These are phyloP conservation scores for Chloroceryle aenea DNA, from an alignment of 2,113 vertebrate genomes.

Conservation along the genomic window DNA sequence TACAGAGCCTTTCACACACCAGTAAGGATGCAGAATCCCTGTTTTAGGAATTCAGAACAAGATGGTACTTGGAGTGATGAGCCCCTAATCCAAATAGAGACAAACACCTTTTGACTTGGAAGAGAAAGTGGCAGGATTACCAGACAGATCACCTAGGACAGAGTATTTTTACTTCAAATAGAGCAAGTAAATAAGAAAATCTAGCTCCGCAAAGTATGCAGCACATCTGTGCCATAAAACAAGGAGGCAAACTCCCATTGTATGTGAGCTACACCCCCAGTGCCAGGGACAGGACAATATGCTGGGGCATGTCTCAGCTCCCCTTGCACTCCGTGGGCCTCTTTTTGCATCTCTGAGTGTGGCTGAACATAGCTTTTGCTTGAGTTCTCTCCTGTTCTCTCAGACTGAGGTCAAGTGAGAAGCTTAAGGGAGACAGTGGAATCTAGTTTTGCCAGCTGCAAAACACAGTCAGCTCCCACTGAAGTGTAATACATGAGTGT, in stretches of 20 bases:
- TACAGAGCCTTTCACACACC: not conserved
- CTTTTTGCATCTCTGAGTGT: not conserved
- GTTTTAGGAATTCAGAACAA: not conserved
- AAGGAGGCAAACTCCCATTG: not conserved
- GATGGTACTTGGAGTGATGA: not conserved
- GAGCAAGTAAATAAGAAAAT: not conserved
- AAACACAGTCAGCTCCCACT: not conserved
- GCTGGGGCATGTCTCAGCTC: not conserved
- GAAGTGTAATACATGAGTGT: rapidly evolving
- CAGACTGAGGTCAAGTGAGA: not conserved
- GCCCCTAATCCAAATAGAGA: not conserved
- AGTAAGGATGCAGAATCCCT: not conserved
- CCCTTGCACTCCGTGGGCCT: not conserved
- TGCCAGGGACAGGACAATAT: not conserved
- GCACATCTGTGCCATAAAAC: not conserved
- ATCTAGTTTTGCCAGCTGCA: not conserved
- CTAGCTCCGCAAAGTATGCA: not conserved
- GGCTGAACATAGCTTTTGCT: not conserved
- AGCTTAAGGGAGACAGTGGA: not conserved
- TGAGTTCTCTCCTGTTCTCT: not conserved
- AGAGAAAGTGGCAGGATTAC: not conserved
- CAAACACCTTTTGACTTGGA: rapidly evolving
- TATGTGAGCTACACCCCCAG: not conserved
- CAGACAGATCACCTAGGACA: not conserved
- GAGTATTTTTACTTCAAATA: not conserved